A percentile compares a stretch with the other conserved stretches of the same genome.
Evolutionary conservation across 2,797 vertebrate genomes (phyloP).

Genomic region (Spondyliosoma cantharus): DNA sequence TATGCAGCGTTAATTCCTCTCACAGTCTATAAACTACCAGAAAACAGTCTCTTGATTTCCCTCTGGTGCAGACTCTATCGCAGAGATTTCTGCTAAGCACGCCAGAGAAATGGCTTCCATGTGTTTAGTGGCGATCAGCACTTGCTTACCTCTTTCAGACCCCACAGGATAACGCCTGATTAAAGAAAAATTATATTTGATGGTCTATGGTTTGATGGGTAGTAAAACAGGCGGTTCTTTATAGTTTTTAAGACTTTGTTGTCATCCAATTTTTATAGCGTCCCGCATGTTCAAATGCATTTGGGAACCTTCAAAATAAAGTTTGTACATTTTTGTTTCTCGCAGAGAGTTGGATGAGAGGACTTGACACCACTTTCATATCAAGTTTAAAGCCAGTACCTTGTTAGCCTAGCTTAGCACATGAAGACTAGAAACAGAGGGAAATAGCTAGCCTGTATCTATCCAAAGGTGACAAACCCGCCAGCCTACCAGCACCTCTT

Average conservation of each 20-base stretch:
- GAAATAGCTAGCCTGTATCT: neutral
- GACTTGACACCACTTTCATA: neutral
- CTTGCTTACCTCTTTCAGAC: conserved; percentile 39
- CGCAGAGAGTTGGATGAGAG: neutral
- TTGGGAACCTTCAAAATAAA: conserved; percentile 8
- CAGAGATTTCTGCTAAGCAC: conserved; percentile 62
- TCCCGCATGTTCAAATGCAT: neutral
- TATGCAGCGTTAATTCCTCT: conserved; percentile 68
- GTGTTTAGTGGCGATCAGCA: conserved; percentile 58
- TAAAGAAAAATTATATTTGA: too few species aligned
- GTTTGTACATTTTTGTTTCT: conserved; percentile 1
- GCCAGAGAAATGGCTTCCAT: conserved; percentile 73
- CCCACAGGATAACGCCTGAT: conserved; percentile 25
- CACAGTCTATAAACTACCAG: conserved; percentile 68
- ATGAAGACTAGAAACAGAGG: conserved; percentile 6
- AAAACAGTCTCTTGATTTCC: conserved; percentile 66
- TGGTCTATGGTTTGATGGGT: neutral
- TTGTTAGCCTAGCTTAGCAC: conserved; percentile 4
- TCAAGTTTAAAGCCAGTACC: neutral
- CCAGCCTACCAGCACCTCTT: neutral
- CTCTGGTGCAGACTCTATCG: conserved; percentile 69
- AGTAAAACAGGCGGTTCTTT: conserved; percentile 27
- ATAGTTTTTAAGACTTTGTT: conserved; percentile 18
- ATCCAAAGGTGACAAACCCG: neutral
- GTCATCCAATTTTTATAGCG: conserved; percentile 1